Evolutionary conservation across 2,888 invertebrate species (phyloP).

Genomic region (Torymus texanus): DNA sequence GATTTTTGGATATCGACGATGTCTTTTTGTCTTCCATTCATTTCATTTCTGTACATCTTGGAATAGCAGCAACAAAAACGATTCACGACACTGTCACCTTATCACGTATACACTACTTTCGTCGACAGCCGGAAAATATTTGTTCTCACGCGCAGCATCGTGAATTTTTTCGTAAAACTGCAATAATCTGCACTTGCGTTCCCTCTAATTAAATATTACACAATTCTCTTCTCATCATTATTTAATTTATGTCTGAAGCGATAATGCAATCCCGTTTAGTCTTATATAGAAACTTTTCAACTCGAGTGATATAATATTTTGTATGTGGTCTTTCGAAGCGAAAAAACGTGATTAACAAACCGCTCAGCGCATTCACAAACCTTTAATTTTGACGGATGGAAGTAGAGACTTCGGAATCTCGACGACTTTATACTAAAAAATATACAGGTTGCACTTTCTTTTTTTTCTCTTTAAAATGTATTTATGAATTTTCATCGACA

Average conservation of each 20-base stretch:
- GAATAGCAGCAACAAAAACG: constrained; percentile 34
- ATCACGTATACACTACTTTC: neutral
- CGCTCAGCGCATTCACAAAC: constrained; percentile 44
- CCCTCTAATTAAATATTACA: constrained; percentile 38
- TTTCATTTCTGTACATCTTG: constrained; percentile 36
- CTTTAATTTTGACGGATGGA: constrained; percentile 39
- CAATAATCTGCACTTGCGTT: constrained; percentile 37
- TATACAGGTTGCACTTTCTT: neutral
- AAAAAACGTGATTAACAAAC: constrained; percentile 41
- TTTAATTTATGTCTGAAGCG: constrained; percentile 32
- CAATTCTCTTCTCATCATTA: constrained; percentile 28
- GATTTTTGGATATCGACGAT: constrained; percentile 53
- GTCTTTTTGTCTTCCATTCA: constrained; percentile 34
- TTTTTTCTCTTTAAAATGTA: neutral
- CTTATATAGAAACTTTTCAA: constrained; percentile 35
- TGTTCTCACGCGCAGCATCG: neutral
- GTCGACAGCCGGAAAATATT: constrained; percentile 27
- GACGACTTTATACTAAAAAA: neutral
- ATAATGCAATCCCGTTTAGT: constrained; percentile 39
- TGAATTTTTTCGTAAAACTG: constrained; percentile 6
- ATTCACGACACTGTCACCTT: neutral
- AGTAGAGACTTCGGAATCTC: constrained; percentile 39
- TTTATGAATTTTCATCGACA: constrained; percentile 1
- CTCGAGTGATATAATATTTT: constrained; percentile 8
- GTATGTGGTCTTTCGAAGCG: constrained; percentile 16